phyloP scores from a whole-genome alignment of 2,888 invertebrate species.

The Agapostemon virescens region DNA sequence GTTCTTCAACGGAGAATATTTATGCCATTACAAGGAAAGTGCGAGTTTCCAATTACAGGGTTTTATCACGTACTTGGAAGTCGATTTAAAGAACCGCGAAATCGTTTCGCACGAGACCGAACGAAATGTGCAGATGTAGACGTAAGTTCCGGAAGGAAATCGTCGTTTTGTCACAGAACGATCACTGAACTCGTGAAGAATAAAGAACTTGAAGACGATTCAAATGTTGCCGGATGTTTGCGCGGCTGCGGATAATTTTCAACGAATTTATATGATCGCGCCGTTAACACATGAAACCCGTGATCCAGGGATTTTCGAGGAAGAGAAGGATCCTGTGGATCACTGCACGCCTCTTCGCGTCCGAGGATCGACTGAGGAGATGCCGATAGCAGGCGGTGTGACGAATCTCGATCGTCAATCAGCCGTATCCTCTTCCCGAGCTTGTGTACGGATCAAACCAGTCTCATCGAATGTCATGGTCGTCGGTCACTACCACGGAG shows the following conservation, averaged over 20 bases:
- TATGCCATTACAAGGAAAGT: not conserved
- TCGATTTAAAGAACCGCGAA: not conserved
- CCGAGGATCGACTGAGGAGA: conserved; percentile 42
- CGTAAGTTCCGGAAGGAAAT: not conserved
- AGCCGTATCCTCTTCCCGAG: conserved; percentile 5
- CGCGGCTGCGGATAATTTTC: not conserved
- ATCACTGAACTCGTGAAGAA: too few species aligned
- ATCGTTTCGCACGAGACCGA: not conserved
- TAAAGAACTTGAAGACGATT: too few species aligned
- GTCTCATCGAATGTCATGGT: not conserved
- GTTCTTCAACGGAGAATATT: not conserved
- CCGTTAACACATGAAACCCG: not conserved
- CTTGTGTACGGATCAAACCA: not conserved
- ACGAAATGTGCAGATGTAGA: not conserved
- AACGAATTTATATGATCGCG: not conserved
- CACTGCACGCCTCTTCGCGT: conserved; percentile 31
- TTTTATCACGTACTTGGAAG: too few species aligned
- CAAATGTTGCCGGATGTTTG: too few species aligned
- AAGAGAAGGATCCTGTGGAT: not conserved
- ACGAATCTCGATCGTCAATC: conserved; percentile 33
- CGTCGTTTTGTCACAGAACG: not conserved
- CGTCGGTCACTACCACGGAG: not conserved
- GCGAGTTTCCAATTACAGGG: too few species aligned
- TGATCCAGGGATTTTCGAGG: too few species aligned
- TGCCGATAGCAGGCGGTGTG: conserved; percentile 17